Evolutionary conservation across 2,113 vertebrate genomes (phyloP).

Genomic region (Macroglossus sobrinus): DNA sequence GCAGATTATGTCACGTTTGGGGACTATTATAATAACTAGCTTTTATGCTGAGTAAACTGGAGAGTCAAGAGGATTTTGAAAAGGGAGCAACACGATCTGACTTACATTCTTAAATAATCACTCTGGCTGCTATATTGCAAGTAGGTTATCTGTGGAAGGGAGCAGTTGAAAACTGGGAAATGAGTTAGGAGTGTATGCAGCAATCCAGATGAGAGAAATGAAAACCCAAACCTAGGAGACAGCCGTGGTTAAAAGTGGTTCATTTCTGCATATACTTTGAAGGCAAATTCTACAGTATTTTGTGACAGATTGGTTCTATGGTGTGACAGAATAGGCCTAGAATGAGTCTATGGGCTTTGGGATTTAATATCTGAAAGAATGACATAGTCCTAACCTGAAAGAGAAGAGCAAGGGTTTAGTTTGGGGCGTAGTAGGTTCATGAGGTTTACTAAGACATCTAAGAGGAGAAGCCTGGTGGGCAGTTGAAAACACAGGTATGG

Average conservation of each 20-base stretch:
- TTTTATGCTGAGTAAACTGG: not conserved
- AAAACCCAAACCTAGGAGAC: not conserved
- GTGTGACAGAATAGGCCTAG: not conserved
- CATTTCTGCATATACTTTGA: not conserved
- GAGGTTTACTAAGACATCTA: not conserved
- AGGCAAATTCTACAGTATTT: not conserved
- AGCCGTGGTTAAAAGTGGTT: not conserved
- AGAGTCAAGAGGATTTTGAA: not conserved
- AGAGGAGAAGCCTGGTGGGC: not conserved
- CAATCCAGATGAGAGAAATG: not conserved
- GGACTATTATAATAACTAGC: not conserved
- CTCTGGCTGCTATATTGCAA: not conserved
- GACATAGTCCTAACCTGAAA: not conserved
- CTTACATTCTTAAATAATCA: not conserved
- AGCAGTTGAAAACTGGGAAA: not conserved
- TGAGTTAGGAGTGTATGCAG: not conserved
- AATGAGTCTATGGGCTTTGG: not conserved
- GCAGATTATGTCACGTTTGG: not conserved
- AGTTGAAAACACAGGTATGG: not conserved
- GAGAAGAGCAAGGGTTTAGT: not conserved
- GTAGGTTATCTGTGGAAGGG: not conserved
- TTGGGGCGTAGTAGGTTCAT: fast-evolving
- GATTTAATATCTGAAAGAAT: not conserved
- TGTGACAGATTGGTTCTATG: not conserved
- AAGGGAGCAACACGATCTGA: not conserved